Conservation (phyloP, 2,113 vertebrate genomes). For the Pygoscelis adeliae region DNA sequence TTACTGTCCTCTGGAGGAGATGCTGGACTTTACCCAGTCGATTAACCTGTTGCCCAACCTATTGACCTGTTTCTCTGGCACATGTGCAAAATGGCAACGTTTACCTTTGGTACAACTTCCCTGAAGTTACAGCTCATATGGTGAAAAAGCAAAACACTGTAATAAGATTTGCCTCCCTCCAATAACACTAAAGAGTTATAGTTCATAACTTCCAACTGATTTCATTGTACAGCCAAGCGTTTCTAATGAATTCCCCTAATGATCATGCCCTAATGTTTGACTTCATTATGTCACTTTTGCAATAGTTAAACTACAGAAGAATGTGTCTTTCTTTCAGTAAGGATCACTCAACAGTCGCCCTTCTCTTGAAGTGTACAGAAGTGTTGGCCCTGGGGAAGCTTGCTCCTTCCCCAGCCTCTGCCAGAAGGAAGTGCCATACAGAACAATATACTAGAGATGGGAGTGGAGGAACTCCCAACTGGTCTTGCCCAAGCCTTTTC, state of each 20-base stretch:
- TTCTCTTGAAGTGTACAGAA: not conserved
- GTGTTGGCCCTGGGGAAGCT: not conserved
- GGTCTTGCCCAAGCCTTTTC: not conserved
- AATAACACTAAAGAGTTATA: slow-evolving; percentile 11
- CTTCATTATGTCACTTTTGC: slow-evolving; percentile 66
- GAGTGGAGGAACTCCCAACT: not conserved
- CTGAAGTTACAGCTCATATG: not conserved
- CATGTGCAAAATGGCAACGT: not conserved
- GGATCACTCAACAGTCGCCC: slow-evolving; percentile 30
- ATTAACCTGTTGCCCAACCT: not conserved
- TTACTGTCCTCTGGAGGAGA: not conserved
- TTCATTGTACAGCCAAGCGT: slow-evolving; percentile 59
- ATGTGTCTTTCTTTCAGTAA: slow-evolving; percentile 55
- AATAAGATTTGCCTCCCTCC: slow-evolving; percentile 2
- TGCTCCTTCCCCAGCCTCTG: not conserved
- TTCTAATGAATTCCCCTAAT: slow-evolving; percentile 64
- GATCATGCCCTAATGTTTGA: slow-evolving; percentile 64
- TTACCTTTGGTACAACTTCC: not conserved
- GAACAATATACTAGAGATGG: not conserved
- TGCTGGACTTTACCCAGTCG: not conserved
- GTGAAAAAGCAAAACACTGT: not conserved
- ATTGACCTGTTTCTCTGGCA: not conserved
- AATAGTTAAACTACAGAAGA: slow-evolving; percentile 43
- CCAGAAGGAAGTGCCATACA: not conserved
- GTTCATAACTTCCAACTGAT: slow-evolving; percentile 63